A percentile compares a stretch with the other conserved stretches of the same genome.
Conservation (phyloP, 1,140 invertebrate species). For the Acromyrmex charruanus region DNA sequence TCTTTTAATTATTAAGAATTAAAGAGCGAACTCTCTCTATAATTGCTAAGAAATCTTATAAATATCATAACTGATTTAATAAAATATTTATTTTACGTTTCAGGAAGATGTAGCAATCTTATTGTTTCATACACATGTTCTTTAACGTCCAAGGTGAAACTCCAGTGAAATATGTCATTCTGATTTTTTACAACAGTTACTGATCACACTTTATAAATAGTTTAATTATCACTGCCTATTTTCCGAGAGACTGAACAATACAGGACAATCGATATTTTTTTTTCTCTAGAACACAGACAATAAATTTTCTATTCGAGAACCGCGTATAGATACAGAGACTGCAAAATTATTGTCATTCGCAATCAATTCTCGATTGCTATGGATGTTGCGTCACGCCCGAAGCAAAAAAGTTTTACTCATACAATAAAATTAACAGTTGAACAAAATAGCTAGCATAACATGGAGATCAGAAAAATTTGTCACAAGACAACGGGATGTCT, state of each 20-base stretch:
- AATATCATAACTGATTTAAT: conserved; percentile 68
- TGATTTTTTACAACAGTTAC: background rate
- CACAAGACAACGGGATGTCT: background rate
- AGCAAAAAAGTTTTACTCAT: conserved; percentile 71
- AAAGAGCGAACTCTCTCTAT: conserved; percentile 13
- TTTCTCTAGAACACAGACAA: conserved; percentile 25
- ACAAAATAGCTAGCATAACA: conserved; percentile 33
- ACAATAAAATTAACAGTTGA: conserved; percentile 44
- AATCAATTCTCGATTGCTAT: conserved; percentile 56
- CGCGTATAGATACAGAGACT: background rate
- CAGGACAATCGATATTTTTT: background rate
- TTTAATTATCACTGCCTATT: conserved; percentile 6
- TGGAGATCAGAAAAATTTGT: conserved; percentile 9
- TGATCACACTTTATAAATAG: background rate
- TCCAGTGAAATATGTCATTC: background rate
- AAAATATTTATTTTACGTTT: conserved; percentile 70
- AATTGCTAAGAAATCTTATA: conserved; percentile 59
- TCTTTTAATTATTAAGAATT: conserved; percentile 47
- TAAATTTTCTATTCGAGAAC: conserved; percentile 23
- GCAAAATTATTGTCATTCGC: conserved; percentile 50
- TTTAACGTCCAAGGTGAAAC: background rate
- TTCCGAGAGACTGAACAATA: background rate
- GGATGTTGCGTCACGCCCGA: conserved; percentile 21
- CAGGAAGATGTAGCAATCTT: conserved; percentile 23
- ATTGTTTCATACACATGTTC: conserved; percentile 18